Conservation (phyloP, 2,888 invertebrate genomes). For the Orthosia gothica region DNA sequence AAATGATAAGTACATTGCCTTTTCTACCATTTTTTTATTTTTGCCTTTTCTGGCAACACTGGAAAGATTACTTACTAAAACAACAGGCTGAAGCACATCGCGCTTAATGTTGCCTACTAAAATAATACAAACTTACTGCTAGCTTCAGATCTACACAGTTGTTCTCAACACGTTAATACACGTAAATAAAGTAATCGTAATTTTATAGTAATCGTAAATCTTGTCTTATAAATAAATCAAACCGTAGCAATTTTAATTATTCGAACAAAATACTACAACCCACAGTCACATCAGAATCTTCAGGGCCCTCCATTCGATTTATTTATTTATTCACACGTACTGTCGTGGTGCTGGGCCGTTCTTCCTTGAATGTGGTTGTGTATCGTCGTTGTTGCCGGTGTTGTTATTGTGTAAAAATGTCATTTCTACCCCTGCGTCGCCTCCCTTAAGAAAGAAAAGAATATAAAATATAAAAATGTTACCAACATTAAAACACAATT, state of each 20-base stretch:
- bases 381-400: conserved; percentile 84
- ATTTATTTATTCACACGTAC: conserved; percentile 79
- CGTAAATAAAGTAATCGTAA: conserved; percentile 65
- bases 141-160: conserved; percentile 66
- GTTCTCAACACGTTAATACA: conserved; percentile 44
- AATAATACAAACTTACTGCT: conserved; percentile 60
- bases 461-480: conserved; percentile 18
- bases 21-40: conserved; percentile 57
- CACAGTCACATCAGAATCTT: conserved; percentile 30
- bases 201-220: conserved; percentile 60
- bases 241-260: conserved; percentile 37
- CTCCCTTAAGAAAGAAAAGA: conserved; percentile 76
- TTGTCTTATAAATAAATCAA: conserved; percentile 58
- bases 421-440: conserved; percentile 92
- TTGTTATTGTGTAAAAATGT: conserved; percentile 94
- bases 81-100: conserved; percentile 56
- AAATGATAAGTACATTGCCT: conserved; percentile 81
- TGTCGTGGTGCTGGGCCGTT: conserved; percentile 83
- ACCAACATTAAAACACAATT: background rate
- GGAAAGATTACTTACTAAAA: conserved; percentile 61
- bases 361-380: conserved; percentile 85
- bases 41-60: conserved; percentile 67
- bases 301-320: conserved; percentile 45
- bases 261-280: conserved; percentile 33
- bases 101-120: conserved; percentile 46